These are phyloP conservation scores for Hydrochoerus hydrochaeris DNA, from an alignment of 2,113 vertebrate genomes.

Conservation along the genomic window DNA sequence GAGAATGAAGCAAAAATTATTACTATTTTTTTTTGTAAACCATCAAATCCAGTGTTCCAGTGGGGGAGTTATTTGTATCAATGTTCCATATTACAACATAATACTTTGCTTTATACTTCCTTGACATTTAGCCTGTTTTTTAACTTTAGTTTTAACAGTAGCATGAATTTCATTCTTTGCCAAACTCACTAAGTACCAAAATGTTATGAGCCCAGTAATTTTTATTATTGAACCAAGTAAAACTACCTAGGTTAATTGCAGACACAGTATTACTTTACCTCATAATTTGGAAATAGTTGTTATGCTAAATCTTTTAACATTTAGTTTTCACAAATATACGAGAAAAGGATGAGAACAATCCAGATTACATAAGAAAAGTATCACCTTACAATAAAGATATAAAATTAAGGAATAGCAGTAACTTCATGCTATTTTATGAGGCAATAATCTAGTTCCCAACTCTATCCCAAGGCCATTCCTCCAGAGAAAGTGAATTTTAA, in stretches of 20 bases:
- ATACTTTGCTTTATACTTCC: conserved; percentile 69
- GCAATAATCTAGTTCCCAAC: conserved; percentile 60
- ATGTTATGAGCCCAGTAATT: conserved; percentile 74
- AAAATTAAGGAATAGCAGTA: conserved; percentile 87
- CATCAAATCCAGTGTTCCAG: conserved; percentile 19
- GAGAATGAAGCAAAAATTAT: conserved; percentile 9
- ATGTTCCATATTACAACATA: conserved; percentile 39
- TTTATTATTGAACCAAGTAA: conserved; percentile 77
- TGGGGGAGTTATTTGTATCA: conserved; percentile 65
- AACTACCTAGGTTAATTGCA: conserved; percentile 77
- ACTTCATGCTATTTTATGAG: conserved; percentile 85
- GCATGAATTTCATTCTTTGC: conserved; percentile 74
- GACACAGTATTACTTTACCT: conserved; percentile 81
- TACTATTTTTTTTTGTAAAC: not conserved
- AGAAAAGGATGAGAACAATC: conserved; percentile 82
- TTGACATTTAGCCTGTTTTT: conserved; percentile 71
- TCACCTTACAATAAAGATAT: conserved; percentile 85
- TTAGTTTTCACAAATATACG: conserved; percentile 82
- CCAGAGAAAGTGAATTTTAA: conserved; percentile 54
- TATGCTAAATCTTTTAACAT: conserved; percentile 83
- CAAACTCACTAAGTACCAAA: conserved; percentile 73
- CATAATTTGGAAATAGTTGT: conserved; percentile 79
- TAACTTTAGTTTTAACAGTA: conserved; percentile 67
- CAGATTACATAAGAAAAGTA: conserved; percentile 82
- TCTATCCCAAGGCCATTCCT: conserved; percentile 7